These are phyloP conservation scores for Anomalospiza imberbis DNA, from an alignment of 2,797 vertebrate genomes.

Conservation along the genomic window DNA sequence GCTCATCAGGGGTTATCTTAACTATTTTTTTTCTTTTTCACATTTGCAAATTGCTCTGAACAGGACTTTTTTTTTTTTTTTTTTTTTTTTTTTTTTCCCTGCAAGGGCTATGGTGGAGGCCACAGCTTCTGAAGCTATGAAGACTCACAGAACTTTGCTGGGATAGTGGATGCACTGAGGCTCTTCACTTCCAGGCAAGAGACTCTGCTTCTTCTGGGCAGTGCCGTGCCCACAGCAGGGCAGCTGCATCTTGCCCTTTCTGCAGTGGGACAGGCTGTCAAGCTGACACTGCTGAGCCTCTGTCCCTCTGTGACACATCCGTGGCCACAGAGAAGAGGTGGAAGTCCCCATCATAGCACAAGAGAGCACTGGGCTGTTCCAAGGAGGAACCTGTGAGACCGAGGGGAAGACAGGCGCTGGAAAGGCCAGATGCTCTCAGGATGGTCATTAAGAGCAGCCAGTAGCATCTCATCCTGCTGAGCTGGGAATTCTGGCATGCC, in stretches of 20 bases:
- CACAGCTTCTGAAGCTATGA: background rate
- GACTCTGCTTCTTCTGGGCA: background rate
- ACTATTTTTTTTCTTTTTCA: background rate
- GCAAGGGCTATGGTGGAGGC: background rate
- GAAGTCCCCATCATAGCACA: background rate
- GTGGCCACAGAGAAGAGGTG: background rate
- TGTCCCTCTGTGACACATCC: rapidly evolving
- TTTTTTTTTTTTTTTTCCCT: no score
- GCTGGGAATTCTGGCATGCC: background rate
- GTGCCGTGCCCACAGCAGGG: rapidly evolving
- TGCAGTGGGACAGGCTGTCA: rapidly evolving
- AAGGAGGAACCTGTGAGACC: background rate
- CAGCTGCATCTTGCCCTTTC: background rate
- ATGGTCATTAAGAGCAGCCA: background rate
- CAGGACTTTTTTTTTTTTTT: background rate
- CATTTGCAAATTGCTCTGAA: background rate
- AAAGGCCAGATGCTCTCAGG: background rate
- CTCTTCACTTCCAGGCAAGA: background rate
- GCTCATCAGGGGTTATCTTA: background rate
- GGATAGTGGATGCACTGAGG: background rate
- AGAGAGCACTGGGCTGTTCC: background rate
- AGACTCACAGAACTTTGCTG: background rate
- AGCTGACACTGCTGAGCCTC: background rate
- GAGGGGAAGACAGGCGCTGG: background rate
- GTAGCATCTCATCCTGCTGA: background rate